Base-by-base conservation (phyloP, 64 coral and sea anemone species). In the Exaiptasia diaphana region DNA sequence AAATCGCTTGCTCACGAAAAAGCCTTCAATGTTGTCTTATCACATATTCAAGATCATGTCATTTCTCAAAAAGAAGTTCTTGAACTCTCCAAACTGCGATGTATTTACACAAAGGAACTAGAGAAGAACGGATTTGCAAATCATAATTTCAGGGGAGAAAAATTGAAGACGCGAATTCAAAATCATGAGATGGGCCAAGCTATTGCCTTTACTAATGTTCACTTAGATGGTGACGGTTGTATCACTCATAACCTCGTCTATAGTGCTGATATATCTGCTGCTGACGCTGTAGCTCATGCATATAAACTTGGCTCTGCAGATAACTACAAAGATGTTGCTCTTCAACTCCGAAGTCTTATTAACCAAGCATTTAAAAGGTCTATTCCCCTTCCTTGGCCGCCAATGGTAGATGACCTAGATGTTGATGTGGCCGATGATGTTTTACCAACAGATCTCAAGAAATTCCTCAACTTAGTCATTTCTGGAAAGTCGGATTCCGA, bases 271-370 rank as follows among this genome's bases (percentile, higher is more conserved):
- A 77, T 77, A 9, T 31, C 22, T 35, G 32, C 9, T 15, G 73
- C 73, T 18, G 73, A 57, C 3, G 73, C 73, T 28, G 73, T 77
- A 77, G 73, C 49, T 20, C 49, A 55, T 77, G 73, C 46, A 5
- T 77, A 77, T 40, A 77, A 77, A 50, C 39, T 53, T 15, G 49
- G 73, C 9, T 31, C 73, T 32, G 50, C 33, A 10, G 46, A 77
- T 33, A 46, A 46, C 6, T 46, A 46, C 15, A 6, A 15, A 46
- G 43, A 46, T 46, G 43, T 46, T 43, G n/a, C 26, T 45, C 43
- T 46, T 8, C 43, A 7, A 6, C 6, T 46, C 43, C 43, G 43
- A 7, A 46, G 15, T 6, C 6, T 15, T 8, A 46, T 46, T 8
- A 6, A 46, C 6, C 43, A 46, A 7, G 43, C 43, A 7, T 46